Base-by-base conservation (phyloP, 2,113 vertebrate species). In the Rutilus rutilus region DNA sequence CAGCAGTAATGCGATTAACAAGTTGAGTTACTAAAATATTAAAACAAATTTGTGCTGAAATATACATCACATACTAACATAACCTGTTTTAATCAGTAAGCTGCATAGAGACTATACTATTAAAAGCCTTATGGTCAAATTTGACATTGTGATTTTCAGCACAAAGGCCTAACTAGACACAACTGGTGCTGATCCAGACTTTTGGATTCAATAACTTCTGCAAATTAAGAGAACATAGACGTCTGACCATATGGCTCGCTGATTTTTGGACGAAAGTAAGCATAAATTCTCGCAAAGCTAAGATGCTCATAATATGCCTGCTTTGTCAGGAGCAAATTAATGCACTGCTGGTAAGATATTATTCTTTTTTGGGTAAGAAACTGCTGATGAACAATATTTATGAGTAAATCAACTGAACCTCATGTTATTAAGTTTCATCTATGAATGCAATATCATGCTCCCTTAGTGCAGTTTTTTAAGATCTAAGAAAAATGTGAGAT, bases 271-370 rank as follows among this genome's bases (percentile, higher is more conserved):
- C 39, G 25, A 23, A 85, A 85, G 82, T 82, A 85, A 85, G 86
- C 88, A 89, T n/a, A 87, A 87, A 84, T 87, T 87, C 81, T 27
- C 85, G 88, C 88, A 86, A 62, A 59, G 33, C 78, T 83, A 36
- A 74, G 71, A 85, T 60, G 45, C 52, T 27, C 54, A 74, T 42
- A 78, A 78, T 60, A 50, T 50, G 77, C 50, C 15, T 85, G 82
- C 81, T 77, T 82, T 84, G 77, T 71, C 59, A 77, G 39, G 71
- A 27, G 25, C 83, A 39, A 82, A 86, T 86, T 76, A 86, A 82
- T 82, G 69, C 42, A 39, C 57, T 52, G 81, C 65, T 83, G 10
- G 67, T 73, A 83, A 57, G 45, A 83, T 42, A 73, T 69, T 67
- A 54, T 25, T 73, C 33, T 57, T 71, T 67, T 21, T 74, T 45